phyloP scores from a whole-genome alignment of 2,113 vertebrate genomes.

The Lepidothrix coronata region DNA sequence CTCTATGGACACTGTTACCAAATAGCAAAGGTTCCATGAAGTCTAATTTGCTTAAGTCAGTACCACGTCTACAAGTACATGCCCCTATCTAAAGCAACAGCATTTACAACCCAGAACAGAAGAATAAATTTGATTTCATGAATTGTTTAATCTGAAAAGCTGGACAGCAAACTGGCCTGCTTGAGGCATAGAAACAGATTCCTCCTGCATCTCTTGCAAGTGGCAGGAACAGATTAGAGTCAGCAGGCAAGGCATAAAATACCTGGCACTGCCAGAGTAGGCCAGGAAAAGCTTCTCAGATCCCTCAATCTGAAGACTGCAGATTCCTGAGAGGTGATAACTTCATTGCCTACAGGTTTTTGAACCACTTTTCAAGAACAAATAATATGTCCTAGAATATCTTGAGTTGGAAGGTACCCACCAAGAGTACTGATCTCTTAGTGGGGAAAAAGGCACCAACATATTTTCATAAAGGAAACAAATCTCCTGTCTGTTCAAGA shows the following conservation, averaged over 20 bases:
- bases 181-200: not conserved
- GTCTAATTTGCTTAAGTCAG: not conserved
- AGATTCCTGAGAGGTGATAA: not conserved
- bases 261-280: not conserved
- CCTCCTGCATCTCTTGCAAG: not conserved
- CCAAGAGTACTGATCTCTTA: not conserved
- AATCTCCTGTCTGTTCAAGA: not conserved
- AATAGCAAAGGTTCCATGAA: not conserved
- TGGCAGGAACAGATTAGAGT: not conserved
- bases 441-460: not conserved
- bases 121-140: not conserved
- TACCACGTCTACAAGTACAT: accelerated
- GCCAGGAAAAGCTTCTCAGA: not conserved
- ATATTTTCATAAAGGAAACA: not conserved
- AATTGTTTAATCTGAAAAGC: not conserved
- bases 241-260: not conserved
- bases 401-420: not conserved
- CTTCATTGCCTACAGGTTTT: not conserved
- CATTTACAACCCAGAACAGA: not conserved
- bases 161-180: not conserved
- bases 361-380: not conserved
- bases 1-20: accelerated
- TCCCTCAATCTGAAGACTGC: not conserved
- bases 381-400: not conserved
- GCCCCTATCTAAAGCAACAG: not conserved